Evolutionary conservation across 2,888 invertebrate species (phyloP), one percentile per base, ranked within the genome.

Genomic region (Euclidia mi): DNA sequence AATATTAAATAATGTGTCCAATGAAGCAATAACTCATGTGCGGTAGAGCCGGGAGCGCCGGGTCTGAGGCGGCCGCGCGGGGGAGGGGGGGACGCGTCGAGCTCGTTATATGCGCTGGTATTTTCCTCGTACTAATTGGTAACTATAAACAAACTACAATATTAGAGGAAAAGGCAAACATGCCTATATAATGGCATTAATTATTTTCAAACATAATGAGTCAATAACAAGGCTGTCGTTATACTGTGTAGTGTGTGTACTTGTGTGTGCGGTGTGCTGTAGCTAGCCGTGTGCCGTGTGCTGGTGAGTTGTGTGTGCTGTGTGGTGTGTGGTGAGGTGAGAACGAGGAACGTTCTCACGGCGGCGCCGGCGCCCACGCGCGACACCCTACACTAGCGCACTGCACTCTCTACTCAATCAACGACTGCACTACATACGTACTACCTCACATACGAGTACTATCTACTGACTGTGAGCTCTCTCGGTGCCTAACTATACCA

Each of bases 41-140:
- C 14, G 12, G 7, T 2, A 1, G 17, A 9, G 17, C 14, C 4
- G 11, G 41, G 7, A 10, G 20, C 10, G 12, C 11, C 14, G 34
- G 32, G 20, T 14, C 41, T 32, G 11, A 12, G 18, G 18, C 1
- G 11, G 12, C 18, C 14, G n/a, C 11, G 15, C 7, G 3, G 10
- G 14, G 17, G 10, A n/a, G 11, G 37, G 40, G 3, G 20, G 1
- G 38, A n/a, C 17, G 20, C 11, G 10, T 3, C 37, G 28, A 14
- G 38, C 38, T 18, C 38, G 17, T 17, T 38, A 40, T 18, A 46
- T 49, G 44, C 46, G 49, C 25, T 43, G 52, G 65, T 63, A 71
- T 81, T 82, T 82, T 82, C 84, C 82, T 81, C 55, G 41, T 76
- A 71, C 71, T 82, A 78, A 79, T 80, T 76, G 66, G 73, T 69